Conservation (phyloP, 2,888 invertebrate species). For the Nebria brevicollis region DNA sequence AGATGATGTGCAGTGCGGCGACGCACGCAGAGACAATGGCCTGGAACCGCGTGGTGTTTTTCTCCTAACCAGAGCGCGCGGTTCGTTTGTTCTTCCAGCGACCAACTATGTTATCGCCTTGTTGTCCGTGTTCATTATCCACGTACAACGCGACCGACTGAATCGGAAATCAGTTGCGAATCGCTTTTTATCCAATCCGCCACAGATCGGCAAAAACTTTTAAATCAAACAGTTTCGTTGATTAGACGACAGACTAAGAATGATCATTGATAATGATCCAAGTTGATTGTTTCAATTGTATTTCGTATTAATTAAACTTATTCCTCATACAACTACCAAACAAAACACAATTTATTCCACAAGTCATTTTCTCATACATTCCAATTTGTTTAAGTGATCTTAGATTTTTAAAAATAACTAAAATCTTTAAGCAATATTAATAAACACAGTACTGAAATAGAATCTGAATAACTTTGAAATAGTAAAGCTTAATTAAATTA, state of each 20-base stretch:
- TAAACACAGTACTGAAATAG: too few relatives aligned
- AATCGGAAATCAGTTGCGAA: constrained; percentile 44
- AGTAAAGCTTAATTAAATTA: too few relatives aligned
- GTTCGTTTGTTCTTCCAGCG: constrained; percentile 42
- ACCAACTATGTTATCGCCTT: constrained; percentile 44
- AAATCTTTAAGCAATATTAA: too few relatives aligned
- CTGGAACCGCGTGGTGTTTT: constrained; percentile 31
- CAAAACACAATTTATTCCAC: background rate
- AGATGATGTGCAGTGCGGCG: background rate
- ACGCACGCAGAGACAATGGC: background rate
- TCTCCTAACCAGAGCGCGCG: constrained; percentile 24
- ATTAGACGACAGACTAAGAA: constrained; percentile 21
- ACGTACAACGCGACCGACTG: constrained; percentile 38
- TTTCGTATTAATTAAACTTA: background rate
- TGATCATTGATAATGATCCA: background rate
- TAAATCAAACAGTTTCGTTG: constrained; percentile 40
- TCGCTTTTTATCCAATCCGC: constrained; percentile 26
- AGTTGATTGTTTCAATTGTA: background rate
- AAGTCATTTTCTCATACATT: too few relatives aligned
- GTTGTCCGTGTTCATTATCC: constrained; percentile 48
- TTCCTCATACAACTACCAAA: background rate
- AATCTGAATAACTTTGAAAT: too few relatives aligned
- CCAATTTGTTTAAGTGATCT: too few relatives aligned
- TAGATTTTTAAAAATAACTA: too few relatives aligned
- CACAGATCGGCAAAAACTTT: constrained; percentile 20